A percentile compares a stretch with the other conserved stretches of the same genome.
phyloP scores from a whole-genome alignment of 2,797 vertebrate species.

The Clarias fuscus region DNA sequence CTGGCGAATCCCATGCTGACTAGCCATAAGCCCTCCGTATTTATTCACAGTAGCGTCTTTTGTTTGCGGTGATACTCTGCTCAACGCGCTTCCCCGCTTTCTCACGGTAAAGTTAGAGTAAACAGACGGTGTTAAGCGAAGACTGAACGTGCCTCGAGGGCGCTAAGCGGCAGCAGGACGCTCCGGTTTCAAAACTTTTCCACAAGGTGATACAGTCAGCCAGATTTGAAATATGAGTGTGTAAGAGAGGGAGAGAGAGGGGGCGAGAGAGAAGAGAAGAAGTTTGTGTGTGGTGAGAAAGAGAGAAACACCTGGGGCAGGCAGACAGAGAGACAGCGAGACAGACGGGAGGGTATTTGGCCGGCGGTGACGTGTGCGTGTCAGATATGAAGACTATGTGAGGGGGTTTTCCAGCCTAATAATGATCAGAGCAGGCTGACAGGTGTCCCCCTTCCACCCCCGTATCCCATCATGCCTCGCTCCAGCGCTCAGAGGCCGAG shows the following conservation, averaged over 20 bases:
- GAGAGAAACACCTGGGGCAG: constrained; percentile 68
- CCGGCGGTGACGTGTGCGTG: not conserved
- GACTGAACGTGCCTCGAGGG: constrained; percentile 61
- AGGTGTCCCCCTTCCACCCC: not conserved
- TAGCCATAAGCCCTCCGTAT: not conserved
- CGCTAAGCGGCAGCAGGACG: constrained; percentile 34
- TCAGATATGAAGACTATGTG: constrained; percentile 3
- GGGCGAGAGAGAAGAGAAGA: constrained; percentile 62
- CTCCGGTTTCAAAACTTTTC: constrained; percentile 60
- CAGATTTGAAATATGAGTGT: constrained; percentile 69
- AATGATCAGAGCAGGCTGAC: not conserved
- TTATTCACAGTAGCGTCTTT: not conserved
- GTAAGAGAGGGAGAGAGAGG: constrained; percentile 54
- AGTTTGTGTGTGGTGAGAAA: constrained; percentile 52
- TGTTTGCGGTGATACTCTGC: not conserved
- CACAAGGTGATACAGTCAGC: constrained; percentile 53
- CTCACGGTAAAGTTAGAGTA: constrained; percentile 56
- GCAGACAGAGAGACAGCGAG: constrained; percentile 22
- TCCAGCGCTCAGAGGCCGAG: constrained; percentile 3
- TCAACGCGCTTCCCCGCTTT: constrained; percentile 6
- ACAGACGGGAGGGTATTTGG: not conserved
- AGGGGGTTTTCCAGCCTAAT: constrained; percentile 37
- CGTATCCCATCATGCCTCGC: not conserved
- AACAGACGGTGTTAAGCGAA: constrained; percentile 38
- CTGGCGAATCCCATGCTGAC: not conserved